Base-by-base conservation (phyloP, 53 echinoderm and acorn worm species). In the Hippasteria phrygiana region DNA sequence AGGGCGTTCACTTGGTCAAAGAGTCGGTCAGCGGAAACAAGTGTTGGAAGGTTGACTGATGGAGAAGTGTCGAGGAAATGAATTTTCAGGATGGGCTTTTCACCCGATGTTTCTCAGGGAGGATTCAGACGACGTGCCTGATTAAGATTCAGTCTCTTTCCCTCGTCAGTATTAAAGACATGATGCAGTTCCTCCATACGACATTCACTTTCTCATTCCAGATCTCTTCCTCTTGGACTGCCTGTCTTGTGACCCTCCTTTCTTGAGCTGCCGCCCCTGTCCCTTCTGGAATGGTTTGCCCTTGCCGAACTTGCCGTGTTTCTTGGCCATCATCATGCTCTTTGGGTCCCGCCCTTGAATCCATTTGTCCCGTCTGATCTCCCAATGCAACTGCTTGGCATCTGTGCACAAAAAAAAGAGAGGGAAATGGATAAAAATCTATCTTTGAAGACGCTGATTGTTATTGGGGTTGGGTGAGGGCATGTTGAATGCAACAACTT, bases 381-480 rank as follows among this genome's bases (percentile, higher is more conserved):
- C 98, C 98, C 98, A 97, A 20, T 93, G 86, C 18, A 97, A 91
- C 90, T 97, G 98, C 74, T 95, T 97, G 76, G 75, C 59, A 80
- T 94, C 98, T 97, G 92, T 28, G 26, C 13, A 43, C 3, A 47
- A 4, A 73, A 80, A 36, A 64, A 27, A 56, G 50, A 74, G 32
- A 11, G 12, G 11, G 51, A 55, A 16, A 1, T 11, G n/a, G 18
- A 63, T n/a, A n/a, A n/a, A n/a, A n/a, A n/a, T n/a, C n/a, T n/a
- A n/a, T n/a, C n/a, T n/a, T n/a, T n/a, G n/a, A n/a, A n/a, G n/a
- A n/a, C n/a, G n/a, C n/a, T n/a, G n/a, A n/a, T n/a, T n/a, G n/a
- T n/a, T n/a, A n/a, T n/a, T n/a, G n/a, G n/a, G n/a, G n/a, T n/a
- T n/a, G n/a, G n/a, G n/a, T n/a, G n/a, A n/a, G n/a, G n/a, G n/a